phyloP scores from a whole-genome alignment of 2,113 vertebrate species.

The Gymnarchus niloticus region DNA sequence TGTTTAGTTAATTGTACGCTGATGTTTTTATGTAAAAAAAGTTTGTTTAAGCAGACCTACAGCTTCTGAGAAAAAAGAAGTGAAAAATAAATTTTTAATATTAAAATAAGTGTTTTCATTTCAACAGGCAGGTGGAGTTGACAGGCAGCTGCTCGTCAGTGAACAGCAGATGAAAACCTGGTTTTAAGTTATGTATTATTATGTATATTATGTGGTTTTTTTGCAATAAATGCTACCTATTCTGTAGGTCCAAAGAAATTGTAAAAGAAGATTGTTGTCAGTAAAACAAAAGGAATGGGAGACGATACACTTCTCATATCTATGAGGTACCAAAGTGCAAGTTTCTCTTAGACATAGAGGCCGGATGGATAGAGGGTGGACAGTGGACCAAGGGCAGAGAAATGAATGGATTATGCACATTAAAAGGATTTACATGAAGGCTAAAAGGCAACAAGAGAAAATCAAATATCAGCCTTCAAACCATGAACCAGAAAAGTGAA shows the following conservation, averaged over 20 bases:
- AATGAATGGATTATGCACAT: background rate
- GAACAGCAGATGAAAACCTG: no score
- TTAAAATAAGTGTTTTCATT: no score
- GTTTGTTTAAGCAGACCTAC: no score
- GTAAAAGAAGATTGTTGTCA: background rate
- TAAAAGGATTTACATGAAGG: background rate
- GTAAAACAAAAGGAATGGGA: background rate
- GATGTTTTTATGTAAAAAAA: no score
- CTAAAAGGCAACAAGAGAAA: background rate
- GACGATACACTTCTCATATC: slow-evolving; percentile 26
- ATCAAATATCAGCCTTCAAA: background rate
- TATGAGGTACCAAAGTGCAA: slow-evolving; percentile 27
- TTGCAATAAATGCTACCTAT: background rate
- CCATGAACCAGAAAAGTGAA: background rate
- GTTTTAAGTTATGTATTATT: no score
- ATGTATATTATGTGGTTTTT: no score
- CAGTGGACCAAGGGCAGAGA: background rate
- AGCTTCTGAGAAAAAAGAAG: no score
- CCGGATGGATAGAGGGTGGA: background rate
- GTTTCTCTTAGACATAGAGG: background rate
- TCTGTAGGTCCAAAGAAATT: background rate
- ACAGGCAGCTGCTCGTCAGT: no score
- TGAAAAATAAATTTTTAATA: no score
- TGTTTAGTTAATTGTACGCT: no score
- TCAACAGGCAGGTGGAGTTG: no score